phyloP scores from a whole-genome alignment of 2,888 invertebrate species.

The Dichetophora obliterata region DNA sequence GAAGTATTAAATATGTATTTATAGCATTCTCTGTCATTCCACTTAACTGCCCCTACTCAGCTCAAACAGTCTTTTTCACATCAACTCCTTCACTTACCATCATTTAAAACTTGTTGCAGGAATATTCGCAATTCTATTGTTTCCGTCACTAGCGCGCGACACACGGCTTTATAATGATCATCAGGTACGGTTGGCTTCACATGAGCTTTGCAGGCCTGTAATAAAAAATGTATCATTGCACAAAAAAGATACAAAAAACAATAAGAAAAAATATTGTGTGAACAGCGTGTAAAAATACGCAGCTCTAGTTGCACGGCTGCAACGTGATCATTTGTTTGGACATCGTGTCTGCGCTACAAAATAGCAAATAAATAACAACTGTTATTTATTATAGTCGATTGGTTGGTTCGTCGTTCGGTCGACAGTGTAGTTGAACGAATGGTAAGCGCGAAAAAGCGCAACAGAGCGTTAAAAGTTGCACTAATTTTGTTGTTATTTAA shows the following conservation, averaged over 20 bases:
- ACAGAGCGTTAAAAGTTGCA: conserved; percentile 3
- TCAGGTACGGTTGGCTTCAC: conserved; percentile 70
- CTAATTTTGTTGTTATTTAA: not conserved
- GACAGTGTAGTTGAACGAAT: not conserved
- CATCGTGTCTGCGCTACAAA: no score
- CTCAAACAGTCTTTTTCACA: no score
- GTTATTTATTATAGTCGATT: no score
- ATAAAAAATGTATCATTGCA: conserved; percentile 19
- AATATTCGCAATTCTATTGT: conserved; percentile 91
- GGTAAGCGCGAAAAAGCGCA: conserved; percentile 18
- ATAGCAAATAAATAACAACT: no score
- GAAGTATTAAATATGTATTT: no score
- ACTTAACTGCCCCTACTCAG: no score
- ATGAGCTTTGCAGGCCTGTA: conserved; percentile 72
- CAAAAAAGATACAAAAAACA: not conserved
- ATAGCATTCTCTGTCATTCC: no score
- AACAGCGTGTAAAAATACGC: not conserved
- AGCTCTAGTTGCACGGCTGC: not conserved
- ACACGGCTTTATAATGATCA: conserved; percentile 86
- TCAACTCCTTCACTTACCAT: conserved; percentile 64
- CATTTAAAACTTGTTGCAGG: conserved; percentile 82
- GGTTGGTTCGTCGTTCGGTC: not conserved
- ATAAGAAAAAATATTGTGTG: not conserved
- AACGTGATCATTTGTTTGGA: not conserved
- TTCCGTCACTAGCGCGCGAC: conserved; percentile 92